These are phyloP conservation scores for Piprites chloris DNA, from an alignment of 2,113 vertebrate genomes.

Conservation along the genomic window DNA sequence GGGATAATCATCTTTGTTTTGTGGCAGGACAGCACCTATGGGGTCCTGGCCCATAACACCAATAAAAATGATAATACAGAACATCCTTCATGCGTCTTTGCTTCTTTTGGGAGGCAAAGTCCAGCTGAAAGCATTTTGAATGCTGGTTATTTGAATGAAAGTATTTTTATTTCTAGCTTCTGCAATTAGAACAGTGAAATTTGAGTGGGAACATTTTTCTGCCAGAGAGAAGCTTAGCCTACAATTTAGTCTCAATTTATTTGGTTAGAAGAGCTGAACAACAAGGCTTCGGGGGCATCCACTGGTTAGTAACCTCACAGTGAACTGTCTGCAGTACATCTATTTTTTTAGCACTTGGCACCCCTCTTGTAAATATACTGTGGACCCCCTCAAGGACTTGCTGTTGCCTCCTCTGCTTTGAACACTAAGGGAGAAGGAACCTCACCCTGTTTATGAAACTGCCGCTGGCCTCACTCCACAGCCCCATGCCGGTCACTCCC, in stretches of 20 bases:
- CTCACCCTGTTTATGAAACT: not conserved
- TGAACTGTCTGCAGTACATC: not conserved
- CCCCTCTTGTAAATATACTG: not conserved
- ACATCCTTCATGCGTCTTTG: not conserved
- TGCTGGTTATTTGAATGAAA: slow-evolving; percentile 28
- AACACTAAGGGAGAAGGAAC: not conserved
- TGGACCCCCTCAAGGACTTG: not conserved
- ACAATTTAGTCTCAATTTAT: slow-evolving; percentile 3
- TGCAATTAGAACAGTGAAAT: slow-evolving; percentile 49
- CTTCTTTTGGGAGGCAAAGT: not conserved
- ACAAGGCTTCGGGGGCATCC: not conserved
- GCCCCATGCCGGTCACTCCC: not conserved
- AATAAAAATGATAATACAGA: not conserved
- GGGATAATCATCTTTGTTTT: not conserved
- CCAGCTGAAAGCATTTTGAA: slow-evolving; percentile 24
- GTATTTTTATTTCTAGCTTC: slow-evolving; percentile 54
- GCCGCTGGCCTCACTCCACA: not conserved
- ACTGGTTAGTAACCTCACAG: not conserved
- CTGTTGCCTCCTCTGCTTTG: not conserved
- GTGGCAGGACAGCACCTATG: slow-evolving; percentile 26
- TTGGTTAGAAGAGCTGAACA: not conserved
- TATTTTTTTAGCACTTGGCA: not conserved
- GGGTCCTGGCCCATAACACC: not conserved
- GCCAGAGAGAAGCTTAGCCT: not conserved
- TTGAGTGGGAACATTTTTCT: slow-evolving; percentile 28